A percentile compares a stretch with the other conserved stretches of the same genome.
phyloP scores from a whole-genome alignment of 2,797 vertebrate species.

The Notolepis coatsorum region DNA sequence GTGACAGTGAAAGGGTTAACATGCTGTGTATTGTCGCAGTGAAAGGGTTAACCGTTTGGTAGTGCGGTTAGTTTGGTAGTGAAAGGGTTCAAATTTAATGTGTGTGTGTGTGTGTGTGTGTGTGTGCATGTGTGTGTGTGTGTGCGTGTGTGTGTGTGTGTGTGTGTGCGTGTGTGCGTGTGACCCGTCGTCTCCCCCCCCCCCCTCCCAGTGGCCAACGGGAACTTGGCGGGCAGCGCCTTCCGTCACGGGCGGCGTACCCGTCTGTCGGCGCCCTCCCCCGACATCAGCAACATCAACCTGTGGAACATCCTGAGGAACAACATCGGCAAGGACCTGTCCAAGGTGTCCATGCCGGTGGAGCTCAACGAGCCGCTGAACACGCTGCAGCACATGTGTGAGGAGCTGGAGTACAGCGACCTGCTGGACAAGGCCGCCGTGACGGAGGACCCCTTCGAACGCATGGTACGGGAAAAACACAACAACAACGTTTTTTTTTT shows the following conservation, averaged over 20 bases:
- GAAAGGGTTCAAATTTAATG: too few relatives aligned
- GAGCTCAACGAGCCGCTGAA: slow-evolving; percentile 98
- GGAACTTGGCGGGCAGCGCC: slow-evolving; percentile 92
- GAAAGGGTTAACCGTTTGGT: too few relatives aligned
- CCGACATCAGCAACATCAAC: slow-evolving; percentile 98
- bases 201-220: slow-evolving; percentile 88
- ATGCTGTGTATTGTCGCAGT: too few relatives aligned
- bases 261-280: slow-evolving; percentile 92
- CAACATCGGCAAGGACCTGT: slow-evolving; percentile 98
- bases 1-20: too few relatives aligned
- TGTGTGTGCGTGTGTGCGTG: too few relatives aligned
- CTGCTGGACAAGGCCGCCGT: slow-evolving; percentile 97
- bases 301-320: slow-evolving; percentile 99
- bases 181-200: not conserved
- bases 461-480: slow-evolving; percentile 96
- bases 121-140: too few relatives aligned
- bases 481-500: too few relatives aligned
- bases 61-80: too few relatives aligned
- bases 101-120: too few relatives aligned
- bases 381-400: slow-evolving; percentile 98
- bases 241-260: slow-evolving; percentile 94
- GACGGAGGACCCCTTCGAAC: slow-evolving; percentile 93
- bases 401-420: slow-evolving; percentile 98
- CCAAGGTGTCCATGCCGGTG: slow-evolving; percentile 99
- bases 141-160: too few relatives aligned